Evolutionary conservation across 2,797 vertebrate species (phyloP).

Genomic region (Sebastes taczanowskii): DNA sequence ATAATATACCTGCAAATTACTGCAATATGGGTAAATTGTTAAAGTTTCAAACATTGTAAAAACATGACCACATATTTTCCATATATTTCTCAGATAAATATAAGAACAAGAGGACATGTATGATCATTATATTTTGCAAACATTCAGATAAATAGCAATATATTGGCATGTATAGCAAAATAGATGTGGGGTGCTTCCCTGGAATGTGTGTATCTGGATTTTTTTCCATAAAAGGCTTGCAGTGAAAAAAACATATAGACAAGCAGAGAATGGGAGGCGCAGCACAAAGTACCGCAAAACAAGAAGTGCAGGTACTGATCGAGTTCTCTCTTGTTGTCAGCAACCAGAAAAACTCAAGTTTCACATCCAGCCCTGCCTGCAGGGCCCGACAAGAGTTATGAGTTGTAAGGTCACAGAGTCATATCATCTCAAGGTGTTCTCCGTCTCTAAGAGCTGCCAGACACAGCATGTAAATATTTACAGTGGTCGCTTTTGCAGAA

Average conservation of each 20-base stretch:
- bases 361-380: constrained; percentile 24
- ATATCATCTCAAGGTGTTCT: constrained; percentile 31
- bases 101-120: background rate
- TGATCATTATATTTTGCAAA: background rate
- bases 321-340: constrained; percentile 2
- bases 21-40: background rate
- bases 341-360: background rate
- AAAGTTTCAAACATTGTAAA: background rate
- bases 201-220: background rate
- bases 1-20: background rate
- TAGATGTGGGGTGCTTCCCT: background rate
- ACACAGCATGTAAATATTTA: constrained; percentile 74
- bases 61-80: background rate
- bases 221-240: background rate
- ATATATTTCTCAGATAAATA: background rate
- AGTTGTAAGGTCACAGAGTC: constrained; percentile 49
- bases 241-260: constrained; percentile 1
- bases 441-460: constrained; percentile 42
- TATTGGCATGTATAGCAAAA: background rate
- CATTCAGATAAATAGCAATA: background rate
- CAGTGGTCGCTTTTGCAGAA: background rate
- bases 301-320: background rate
- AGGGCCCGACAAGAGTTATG: background rate
- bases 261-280: background rate
- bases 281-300: background rate